Evolutionary conservation across 1,140 invertebrate species (phyloP), one percentile per base, ranked within the genome.

Genomic region (Drosophila repletoides): DNA sequence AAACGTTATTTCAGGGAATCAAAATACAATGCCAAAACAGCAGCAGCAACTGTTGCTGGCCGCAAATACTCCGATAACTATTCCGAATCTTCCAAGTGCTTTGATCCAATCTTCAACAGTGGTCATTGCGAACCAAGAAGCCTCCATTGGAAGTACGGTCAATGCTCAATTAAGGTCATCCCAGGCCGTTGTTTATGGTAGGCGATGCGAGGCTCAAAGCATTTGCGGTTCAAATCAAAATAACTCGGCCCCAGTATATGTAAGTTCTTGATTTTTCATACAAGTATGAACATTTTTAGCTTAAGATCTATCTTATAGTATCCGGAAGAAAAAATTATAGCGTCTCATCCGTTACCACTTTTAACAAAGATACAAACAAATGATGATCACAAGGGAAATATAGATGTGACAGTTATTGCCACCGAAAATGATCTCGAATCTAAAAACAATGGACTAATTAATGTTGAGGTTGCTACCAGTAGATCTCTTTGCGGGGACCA

Each of bases 191-290:
- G 17, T 52, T 7, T 49, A 81, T 17, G 6, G 49, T 0, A 84
- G 68, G 9, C 61, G 45, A 5, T 45, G 52, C 7, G 71, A 72
- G 12, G 29, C 52, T 0, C 45, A 68, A 4, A 40, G 17, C 10
- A 60, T 43, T 48, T 1, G 15, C 56, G 14, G n/a, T n/a, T 36
- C 61, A 2, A 79, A 72, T 59, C 80, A 84, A 52, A 84, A 84
- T 24, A 84, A 84, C 22, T 84, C 80, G 1, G 80, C 80, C 0
- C 80, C 80, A 15, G 74, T 84, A 9, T 79, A 72, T 34, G 80
- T 83, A 64, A 68, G 81, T 68, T 1, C n/a, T 1, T 12, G 5
- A 15, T 26, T 34, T 12, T n/a, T 22, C n/a, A 12, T 38, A 28
- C 3, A 24, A 5, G 17, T 7, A 22, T 31, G 3, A 21, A 58